Base-by-base conservation (phyloP, 2,888 invertebrate genomes). In the Lasioglossum zephyrum region DNA sequence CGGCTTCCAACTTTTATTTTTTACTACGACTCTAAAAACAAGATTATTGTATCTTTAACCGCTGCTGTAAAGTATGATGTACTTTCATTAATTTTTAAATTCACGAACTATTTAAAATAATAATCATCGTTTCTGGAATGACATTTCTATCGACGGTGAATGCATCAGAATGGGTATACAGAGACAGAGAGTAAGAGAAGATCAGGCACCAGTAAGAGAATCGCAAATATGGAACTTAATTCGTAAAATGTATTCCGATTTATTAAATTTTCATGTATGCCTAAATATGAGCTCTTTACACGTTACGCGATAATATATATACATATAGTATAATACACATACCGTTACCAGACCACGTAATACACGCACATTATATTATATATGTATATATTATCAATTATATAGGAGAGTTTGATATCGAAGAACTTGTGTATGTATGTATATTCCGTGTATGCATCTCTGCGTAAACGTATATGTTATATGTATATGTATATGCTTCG, bases 231-330 rank as follows among this genome's bases (percentile, higher is more conserved):
- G 39, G 69, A 78, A 77, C 78, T 60, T 84, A 93, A 93, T 94
- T 94, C 94, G 92, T 94, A 94, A 95, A 95, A 94, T 94, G 94
- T 94, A 94, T 94, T 94, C 92, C 93, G 94, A 93, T 95, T 95
- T 95, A 95, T 95, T 95, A 94, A 95, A 95, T 94, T 94, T 69
- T 94, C 92, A 94, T 93, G 93, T 95, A 95, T 94, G 94, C 93
- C 94, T 95, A 94, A 94, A 94, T 95, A 94, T 93, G 93, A 94
- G 94, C 94, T 94, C 94, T 95, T 95, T 94, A 94, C 94, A 94
- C 93, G 93, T 93, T 93, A 92, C 92, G 91, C 89, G 89, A 91
- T 93, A 93, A 92, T 91, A 89, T 90, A 85, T 78, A 41, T 72
- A 78, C 53, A 49, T 70, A 70, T 77, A 70, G 70, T 77, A 77